Base-by-base conservation (phyloP, 2,888 invertebrate species). In the Sturmia bella region DNA sequence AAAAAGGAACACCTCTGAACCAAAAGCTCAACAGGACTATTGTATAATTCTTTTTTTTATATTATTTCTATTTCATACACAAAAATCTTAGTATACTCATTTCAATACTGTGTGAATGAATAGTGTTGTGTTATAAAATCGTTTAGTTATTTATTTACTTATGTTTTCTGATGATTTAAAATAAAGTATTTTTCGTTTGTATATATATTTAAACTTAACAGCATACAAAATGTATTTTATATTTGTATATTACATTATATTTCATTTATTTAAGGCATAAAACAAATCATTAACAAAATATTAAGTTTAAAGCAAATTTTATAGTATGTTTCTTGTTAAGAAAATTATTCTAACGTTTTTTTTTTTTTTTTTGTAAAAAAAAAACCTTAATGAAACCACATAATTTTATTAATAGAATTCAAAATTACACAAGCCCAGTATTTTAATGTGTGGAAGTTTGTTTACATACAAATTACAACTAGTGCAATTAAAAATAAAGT, bases 241-340 rank as follows among this genome's bases (percentile, higher is more conserved):
- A 48, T 73, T 66, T 70, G 32, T 80, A 80, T 80, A 61, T 70
- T 80, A 80, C 75, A 72, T 39, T 76, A 61, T 41, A 21, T 80
- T 75, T 70, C 0, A 7, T 41, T 43, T 43, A 15, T 24, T 50
- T 56, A 74, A 79, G 79, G 68, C 79, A 54, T 68, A 68, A 73
- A 79, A 24, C 39, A 73, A 72, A 68, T 61, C 43, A 48, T 1
- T 32, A 32, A 9, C 4, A 32, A 32, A 32, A 32, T 3, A 32
- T 7, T n/a, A n/a, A n/a, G n/a, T 32, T 32, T 32, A 32, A 32
- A 27, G 3, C 6, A 45, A 41, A 59, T 12, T 12, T 5, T 56
- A 12, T 64, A 56, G n/a, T 32, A 56, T 32, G 21, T 57, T 17
- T 19, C 15, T 17, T 57, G 56, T 56, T 45, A 43, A 63, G 19